Base-by-base conservation (phyloP, 2,797 vertebrate genomes). In the Smutsia temminckii region DNA sequence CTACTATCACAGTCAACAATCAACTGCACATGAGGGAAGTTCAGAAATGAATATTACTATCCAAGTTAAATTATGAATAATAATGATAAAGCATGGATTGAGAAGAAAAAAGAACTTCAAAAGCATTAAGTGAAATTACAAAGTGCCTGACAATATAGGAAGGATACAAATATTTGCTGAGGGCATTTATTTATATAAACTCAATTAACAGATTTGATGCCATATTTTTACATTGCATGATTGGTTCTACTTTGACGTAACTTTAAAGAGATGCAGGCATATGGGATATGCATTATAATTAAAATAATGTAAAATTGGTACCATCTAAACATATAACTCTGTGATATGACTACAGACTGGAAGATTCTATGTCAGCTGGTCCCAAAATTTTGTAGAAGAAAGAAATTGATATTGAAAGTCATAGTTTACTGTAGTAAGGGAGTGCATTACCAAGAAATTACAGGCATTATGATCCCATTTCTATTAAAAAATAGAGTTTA, bases 111-210 rank as follows among this genome's bases (percentile, higher is more conserved):
- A 72, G 46, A 75, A n/a, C 16, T 66, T 68, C 29, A 61, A 37
- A 87, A 87, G 49, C 32, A 74, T 27, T 55, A 74, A 46, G 29
- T 71, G 23, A 91, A 88, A 92, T 85, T 83, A 89, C 81, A 94
- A 11, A 78, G 72, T 69, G 8, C 9, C 27, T 81, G 27, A 23
- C 4, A 46, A 66, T 32, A 77, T 0, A 92, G 51, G 57, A 83
- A 55, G 25, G 7, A 2, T 14, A 74, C n/a, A 86, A 57, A 69
- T 80, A 69, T 75, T 85, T 93, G 21, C 9, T 68, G 17, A 95
- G n/a, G 61, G 29, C 83, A 75, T 84, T 63, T 71, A 79, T 87
- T 95, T 91, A 64, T 34, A 68, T 51, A 74, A 74, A 85, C 3
- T 27, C 89, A 85, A 86, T 59, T 86, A 40, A 94, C 29, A 85